Conservation (phyloP, 2,797 vertebrate genomes). For the Parotocinclus haroldoi region DNA sequence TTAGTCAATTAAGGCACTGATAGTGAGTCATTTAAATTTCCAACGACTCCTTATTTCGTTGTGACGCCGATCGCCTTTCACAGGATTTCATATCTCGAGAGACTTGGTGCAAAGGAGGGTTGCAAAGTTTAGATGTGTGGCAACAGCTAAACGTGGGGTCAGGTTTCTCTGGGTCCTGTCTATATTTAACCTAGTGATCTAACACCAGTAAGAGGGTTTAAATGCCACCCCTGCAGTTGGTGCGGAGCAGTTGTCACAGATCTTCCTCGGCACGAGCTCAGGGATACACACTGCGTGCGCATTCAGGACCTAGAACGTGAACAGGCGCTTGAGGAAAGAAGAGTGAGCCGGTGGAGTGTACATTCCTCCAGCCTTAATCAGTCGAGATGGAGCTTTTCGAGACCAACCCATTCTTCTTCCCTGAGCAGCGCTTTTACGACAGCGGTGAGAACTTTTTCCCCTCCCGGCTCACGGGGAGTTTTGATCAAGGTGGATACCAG, state of each 20-base stretch:
- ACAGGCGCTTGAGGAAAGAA: conserved; percentile 49
- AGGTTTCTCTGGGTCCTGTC: conserved; percentile 90
- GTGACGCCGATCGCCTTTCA: conserved; percentile 62
- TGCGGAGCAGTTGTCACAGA: conserved; percentile 82
- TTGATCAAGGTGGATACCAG: conserved; percentile 78
- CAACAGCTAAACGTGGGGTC: conserved; percentile 97
- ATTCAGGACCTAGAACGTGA: conserved; percentile 54
- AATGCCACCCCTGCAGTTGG: conserved; percentile 98
- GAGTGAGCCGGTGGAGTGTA: conserved; percentile 28
- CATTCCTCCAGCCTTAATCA: conserved; percentile 46
- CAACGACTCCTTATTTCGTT: conserved; percentile 36
- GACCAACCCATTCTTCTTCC: conserved; percentile 95
- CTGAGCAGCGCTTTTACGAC: conserved; percentile 96
- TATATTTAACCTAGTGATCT: conserved; percentile 99
- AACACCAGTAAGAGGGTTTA: conserved; percentile 95
- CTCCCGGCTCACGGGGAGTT: conserved; percentile 79
- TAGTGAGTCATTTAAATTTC: conserved; percentile 22
- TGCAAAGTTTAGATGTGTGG: conserved; percentile 95
- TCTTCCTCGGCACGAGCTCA: conserved; percentile 69
- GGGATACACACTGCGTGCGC: conserved; percentile 50
- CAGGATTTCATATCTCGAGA: conserved; percentile 53
- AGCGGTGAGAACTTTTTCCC: conserved; percentile 87
- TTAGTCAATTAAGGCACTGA: too few relatives aligned
- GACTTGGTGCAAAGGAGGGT: conserved; percentile 77
- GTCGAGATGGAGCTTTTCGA: conserved; percentile 93